Base-by-base conservation (phyloP, 2,888 invertebrate species). In the Eutolmus rufibarbis region DNA sequence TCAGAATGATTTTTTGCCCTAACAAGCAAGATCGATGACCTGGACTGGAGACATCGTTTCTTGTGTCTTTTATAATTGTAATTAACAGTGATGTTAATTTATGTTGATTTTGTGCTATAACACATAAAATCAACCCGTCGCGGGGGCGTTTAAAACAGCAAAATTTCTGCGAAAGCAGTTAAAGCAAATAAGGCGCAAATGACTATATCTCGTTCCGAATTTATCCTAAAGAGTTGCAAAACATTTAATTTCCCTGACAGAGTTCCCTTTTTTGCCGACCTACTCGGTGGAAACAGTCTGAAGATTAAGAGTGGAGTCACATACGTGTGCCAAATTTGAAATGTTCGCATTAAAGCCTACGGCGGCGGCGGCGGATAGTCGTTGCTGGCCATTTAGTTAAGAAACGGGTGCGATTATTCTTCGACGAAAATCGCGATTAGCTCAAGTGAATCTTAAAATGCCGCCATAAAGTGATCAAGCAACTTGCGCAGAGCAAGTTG, bases 41-140 rank as follows among this genome's bases (percentile, higher is more conserved):
- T 43, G 23, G 16, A 78, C 78, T 43, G 23, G 16, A 78, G 78
- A 23, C 23, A 78, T 9, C 9, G 14, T 46, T 78, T 78, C 40
- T 77, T 31, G 46, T 43, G 19, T 23, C 78, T 46, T 78, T 78
- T 78, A 78, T 78, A 78, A 78, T 78, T 78, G 23, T 19, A 78
- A 78, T 78, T 78, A 78, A 78, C 78, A 78, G 43, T 28, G 43
- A 16, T 12, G 78, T 43, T 78, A 78, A 78, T 43, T 78, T 78
- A 78, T 78, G 40, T 78, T 78, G 40, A 78, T 78, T 78, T n/a
- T 43, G 16, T 43, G 8, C 1, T 43, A 78, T 43, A 37, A 28
- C 40, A 46, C 40, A 51, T 40, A 19, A 78, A 78, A n/a, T n/a
- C 40, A 19, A 43, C 19, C 19, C 37, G 78, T 2, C 16, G 28